Conservation (phyloP, 2,888 invertebrate genomes). For the Apodemia mormo region DNA sequence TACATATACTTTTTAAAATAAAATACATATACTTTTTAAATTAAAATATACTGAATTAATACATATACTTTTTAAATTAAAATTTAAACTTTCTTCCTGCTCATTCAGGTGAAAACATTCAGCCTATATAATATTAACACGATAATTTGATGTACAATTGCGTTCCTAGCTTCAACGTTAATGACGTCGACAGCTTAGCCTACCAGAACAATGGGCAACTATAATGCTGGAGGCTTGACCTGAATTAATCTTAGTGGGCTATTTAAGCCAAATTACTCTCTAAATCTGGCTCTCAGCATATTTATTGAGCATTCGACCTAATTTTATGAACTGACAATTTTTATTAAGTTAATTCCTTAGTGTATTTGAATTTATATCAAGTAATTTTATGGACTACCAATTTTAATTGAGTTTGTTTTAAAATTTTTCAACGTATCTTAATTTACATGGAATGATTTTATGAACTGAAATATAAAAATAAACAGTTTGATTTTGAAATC, state of each 20-base stretch:
- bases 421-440: no score
- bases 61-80: no score
- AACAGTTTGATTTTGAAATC: no score
- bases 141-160: background rate
- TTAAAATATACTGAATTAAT: no score
- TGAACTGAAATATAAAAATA: no score
- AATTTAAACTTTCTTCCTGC: no score
- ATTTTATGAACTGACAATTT: background rate
- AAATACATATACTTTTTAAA: no score
- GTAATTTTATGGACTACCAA: background rate
- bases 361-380: background rate
- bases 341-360: background rate
- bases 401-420: background rate
- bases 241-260: constrained; percentile 15
- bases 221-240: constrained; percentile 10
- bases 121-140: no score
- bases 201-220: constrained; percentile 8
- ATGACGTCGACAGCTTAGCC: constrained; percentile 4
- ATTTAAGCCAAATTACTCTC: constrained; percentile 1
- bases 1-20: no score
- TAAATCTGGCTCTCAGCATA: background rate
- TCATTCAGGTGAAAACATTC: no score
- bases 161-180: background rate
- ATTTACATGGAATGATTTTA: no score
- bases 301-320: constrained; percentile 6